These are phyloP conservation scores for Lasioglossum marginatum DNA, from an alignment of 2,888 invertebrate species.

Conservation along the genomic window DNA sequence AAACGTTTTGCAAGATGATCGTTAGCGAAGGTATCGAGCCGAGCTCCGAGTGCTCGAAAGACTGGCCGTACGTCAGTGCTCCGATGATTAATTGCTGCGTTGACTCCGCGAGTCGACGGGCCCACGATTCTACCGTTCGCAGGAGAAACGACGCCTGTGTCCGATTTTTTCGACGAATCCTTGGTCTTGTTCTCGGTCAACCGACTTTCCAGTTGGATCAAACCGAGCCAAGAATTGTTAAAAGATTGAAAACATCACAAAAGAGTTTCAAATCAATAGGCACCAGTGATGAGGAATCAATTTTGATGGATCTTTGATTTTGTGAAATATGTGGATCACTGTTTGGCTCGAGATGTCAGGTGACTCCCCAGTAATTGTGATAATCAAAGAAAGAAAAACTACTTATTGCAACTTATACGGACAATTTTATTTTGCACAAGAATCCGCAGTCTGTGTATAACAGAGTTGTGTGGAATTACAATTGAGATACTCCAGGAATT, in stretches of 20 bases:
- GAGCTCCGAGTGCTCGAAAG: background rate
- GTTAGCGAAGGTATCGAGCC: slow-evolving; percentile 26
- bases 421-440: background rate
- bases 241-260: no score
- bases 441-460: background rate
- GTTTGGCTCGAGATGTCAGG: no score
- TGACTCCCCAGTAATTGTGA: no score
- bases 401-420: background rate
- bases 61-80: slow-evolving; percentile 25
- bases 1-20: slow-evolving; percentile 28
- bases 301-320: no score
- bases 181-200: background rate
- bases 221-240: background rate
- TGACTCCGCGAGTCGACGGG: slow-evolving; percentile 57
- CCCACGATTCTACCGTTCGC: slow-evolving; percentile 26
- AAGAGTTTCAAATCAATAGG: no score
- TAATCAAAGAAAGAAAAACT: no score
- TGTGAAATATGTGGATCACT: no score
- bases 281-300: no score
- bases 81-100: slow-evolving; percentile 58
- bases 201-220: background rate
- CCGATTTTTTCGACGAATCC: background rate
- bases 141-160: background rate
- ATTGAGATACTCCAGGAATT: no score
- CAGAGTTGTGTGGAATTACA: no score